A percentile compares a stretch with the other conserved stretches of the same genome.
These are phyloP conservation scores for Nycticorax nycticorax DNA, from an alignment of 2,113 vertebrate species.

Conservation along the genomic window DNA sequence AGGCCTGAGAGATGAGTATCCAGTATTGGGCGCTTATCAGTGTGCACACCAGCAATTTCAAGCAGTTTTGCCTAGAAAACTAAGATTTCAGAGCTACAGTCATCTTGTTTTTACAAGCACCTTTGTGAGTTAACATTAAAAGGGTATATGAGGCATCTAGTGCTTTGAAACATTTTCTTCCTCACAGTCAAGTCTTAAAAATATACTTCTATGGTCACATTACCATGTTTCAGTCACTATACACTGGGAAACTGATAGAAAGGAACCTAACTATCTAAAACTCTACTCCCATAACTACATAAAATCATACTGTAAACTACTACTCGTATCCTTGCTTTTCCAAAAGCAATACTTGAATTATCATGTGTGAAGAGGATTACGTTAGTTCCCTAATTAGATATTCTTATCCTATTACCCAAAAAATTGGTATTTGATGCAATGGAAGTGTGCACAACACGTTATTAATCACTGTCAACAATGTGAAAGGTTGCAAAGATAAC, in stretches of 20 bases:
- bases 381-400: slow-evolving; percentile 36
- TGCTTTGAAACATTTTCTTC: not conserved
- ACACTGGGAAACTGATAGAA: not conserved
- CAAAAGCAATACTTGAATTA: not conserved
- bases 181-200: not conserved
- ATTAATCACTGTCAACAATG: slow-evolving; percentile 56
- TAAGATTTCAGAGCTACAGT: not conserved
- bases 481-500: slow-evolving; percentile 65
- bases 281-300: not conserved
- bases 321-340: not conserved
- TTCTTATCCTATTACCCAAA: slow-evolving; percentile 49
- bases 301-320: not conserved
- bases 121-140: not conserved
- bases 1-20: not conserved
- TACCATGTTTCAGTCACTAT: not conserved
- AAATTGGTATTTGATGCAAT: slow-evolving; percentile 64
- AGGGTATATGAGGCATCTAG: not conserved
- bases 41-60: not conserved
- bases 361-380: not conserved
- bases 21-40: not conserved
- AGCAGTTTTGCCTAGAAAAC: not conserved
- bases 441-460: slow-evolving; percentile 36
- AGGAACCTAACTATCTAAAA: not conserved
- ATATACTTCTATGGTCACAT: not conserved
- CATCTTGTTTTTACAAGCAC: not conserved